Conservation (phyloP, 2,888 invertebrate species). For the Dastarcus helophoroides region DNA sequence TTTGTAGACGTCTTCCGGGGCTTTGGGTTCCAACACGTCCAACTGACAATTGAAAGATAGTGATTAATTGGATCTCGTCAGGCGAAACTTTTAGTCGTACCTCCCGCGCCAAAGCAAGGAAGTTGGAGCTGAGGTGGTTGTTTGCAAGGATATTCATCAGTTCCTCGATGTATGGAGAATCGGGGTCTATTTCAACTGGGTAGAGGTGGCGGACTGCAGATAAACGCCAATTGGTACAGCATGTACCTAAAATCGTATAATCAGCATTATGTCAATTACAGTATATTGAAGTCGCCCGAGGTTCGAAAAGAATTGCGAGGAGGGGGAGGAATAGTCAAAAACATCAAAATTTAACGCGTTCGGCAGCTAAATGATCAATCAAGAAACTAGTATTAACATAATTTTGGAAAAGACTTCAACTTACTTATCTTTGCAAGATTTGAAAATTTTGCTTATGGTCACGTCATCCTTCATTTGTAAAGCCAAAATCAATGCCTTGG, state of each 20-base stretch:
- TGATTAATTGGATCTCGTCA: neutral
- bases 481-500: constrained; percentile 82
- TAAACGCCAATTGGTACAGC: constrained; percentile 90
- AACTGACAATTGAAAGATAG: constrained; percentile 42
- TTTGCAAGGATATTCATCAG: constrained; percentile 88
- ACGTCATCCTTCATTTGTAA: constrained; percentile 77
- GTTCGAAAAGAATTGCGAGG: too few species aligned
- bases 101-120: constrained; percentile 86
- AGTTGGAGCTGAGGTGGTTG: constrained; percentile 85
- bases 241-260: too few species aligned
- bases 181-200: constrained; percentile 73
- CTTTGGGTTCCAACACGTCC: constrained; percentile 98
- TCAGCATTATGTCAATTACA: too few species aligned
- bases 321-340: too few species aligned
- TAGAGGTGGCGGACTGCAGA: constrained; percentile 92
- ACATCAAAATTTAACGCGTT: too few species aligned
- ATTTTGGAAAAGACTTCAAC: too few species aligned
- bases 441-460: constrained; percentile 75
- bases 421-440: constrained; percentile 71
- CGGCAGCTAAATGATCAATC: constrained; percentile 4
- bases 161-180: constrained; percentile 58
- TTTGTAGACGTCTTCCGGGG: constrained; percentile 98
- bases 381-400: constrained; percentile 4
- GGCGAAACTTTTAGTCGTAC: constrained; percentile 31
- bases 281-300: too few species aligned